These are phyloP conservation scores for Mionectes olivaceus DNA, from an alignment of 2,797 vertebrate genomes.

Conservation along the genomic window DNA sequence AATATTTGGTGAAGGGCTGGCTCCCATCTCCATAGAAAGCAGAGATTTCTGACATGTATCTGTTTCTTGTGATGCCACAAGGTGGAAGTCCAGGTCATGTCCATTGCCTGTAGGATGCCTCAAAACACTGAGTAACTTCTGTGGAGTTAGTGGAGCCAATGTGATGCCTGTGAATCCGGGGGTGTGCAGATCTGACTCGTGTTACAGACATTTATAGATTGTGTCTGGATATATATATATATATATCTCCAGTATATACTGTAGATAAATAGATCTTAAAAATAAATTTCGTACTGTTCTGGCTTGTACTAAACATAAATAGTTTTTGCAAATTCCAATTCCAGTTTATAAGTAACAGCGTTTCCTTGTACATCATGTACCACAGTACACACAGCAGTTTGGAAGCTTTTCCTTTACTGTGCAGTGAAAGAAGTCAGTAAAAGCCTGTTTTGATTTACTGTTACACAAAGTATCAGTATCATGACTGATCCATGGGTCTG, in stretches of 20 bases:
- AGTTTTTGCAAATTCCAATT: not conserved
- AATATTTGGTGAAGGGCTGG: fast-evolving
- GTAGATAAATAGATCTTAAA: not conserved
- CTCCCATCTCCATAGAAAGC: fast-evolving
- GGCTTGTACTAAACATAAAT: not conserved
- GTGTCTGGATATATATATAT: not conserved
- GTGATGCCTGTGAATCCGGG: not conserved
- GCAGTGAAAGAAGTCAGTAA: not conserved
- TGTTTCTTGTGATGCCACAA: not conserved
- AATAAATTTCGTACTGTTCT: not conserved
- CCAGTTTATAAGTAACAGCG: not conserved
- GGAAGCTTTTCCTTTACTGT: not conserved
- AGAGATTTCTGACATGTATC: not conserved
- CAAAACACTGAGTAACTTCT: fast-evolving
- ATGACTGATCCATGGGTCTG: not conserved
- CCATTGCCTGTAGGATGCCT: not conserved
- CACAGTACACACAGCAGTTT: fast-evolving
- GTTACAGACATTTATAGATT: not conserved
- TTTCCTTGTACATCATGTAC: fast-evolving
- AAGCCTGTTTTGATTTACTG: not conserved
- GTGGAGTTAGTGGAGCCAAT: not conserved
- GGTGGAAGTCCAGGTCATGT: fast-evolving
- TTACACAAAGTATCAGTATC: not conserved
- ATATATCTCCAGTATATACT: not conserved
- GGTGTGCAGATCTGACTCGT: not conserved